Evolutionary conservation across 2,888 invertebrate genomes (phyloP).

Genomic region (Volucella inanis): DNA sequence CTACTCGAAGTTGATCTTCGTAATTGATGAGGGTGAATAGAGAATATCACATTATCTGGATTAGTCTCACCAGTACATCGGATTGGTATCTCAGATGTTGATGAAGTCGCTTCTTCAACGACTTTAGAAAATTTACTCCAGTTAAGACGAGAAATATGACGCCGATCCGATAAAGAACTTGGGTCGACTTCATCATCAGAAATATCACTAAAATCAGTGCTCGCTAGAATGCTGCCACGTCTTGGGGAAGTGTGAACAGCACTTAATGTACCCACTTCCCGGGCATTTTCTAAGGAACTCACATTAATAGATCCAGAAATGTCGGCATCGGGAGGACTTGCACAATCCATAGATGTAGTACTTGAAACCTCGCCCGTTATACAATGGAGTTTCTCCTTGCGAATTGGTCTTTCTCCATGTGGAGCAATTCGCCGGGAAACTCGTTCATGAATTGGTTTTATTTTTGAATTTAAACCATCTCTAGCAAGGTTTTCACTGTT

Average conservation of each 20-base stretch:
- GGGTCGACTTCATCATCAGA: slow-evolving; percentile 48
- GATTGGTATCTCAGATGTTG: slow-evolving; percentile 44
- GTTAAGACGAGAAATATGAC: background rate
- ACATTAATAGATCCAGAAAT: slow-evolving; percentile 9
- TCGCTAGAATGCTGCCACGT: background rate
- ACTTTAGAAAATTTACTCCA: slow-evolving; percentile 49
- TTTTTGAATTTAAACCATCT: background rate
- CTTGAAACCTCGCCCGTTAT: slow-evolving; percentile 58
- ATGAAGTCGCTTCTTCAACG: slow-evolving; percentile 64
- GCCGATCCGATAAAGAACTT: background rate
- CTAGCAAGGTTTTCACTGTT: background rate
- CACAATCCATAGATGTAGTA: slow-evolving; percentile 41
- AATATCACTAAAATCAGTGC: slow-evolving; percentile 22
- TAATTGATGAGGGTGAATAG: slow-evolving; percentile 1
- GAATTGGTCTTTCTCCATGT: background rate
- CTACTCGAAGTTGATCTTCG: slow-evolving; percentile 52
- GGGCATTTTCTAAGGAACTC: slow-evolving; percentile 5
- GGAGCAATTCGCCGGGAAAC: background rate
- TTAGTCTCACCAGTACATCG: slow-evolving; percentile 3
- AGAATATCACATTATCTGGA: slow-evolving; percentile 44
- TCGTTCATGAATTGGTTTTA: background rate
- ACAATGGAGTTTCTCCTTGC: slow-evolving; percentile 33
- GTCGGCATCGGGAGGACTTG: background rate
- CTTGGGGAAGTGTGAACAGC: slow-evolving; percentile 20
- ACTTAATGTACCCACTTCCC: slow-evolving; percentile 50